These are phyloP conservation scores for Cathartes aura DNA, from an alignment of 2,113 vertebrate species.

Conservation along the genomic window DNA sequence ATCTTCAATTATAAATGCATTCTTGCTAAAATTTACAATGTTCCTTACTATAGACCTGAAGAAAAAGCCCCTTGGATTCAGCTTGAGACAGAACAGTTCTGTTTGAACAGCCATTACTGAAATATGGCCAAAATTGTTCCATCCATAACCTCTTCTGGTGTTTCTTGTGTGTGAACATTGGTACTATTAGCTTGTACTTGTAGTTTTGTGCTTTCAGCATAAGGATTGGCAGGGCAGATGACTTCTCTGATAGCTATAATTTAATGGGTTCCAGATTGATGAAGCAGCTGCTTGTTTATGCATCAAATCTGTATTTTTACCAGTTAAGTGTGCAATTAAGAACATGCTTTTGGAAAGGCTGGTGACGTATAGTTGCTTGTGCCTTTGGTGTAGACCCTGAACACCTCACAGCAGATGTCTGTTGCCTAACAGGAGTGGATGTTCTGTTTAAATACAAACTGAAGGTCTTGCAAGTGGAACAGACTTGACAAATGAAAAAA, in stretches of 20 bases:
- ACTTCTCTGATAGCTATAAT: conserved; percentile 43
- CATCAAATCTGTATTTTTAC: background rate
- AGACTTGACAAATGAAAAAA: background rate
- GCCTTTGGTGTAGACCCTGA: background rate
- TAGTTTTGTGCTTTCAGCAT: background rate
- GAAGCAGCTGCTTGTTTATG: conserved; percentile 61
- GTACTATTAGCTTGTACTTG: background rate
- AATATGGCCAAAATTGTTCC: conserved; percentile 8
- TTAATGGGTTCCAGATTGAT: conserved; percentile 33
- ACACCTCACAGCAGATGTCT: background rate
- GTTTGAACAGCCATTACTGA: conserved; percentile 36
- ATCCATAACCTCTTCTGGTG: background rate
- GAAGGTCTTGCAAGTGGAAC: background rate
- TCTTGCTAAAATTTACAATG: background rate
- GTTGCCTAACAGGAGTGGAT: background rate
- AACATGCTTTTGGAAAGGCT: background rate
- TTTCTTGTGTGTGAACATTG: background rate
- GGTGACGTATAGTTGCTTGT: background rate
- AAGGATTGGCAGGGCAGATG: background rate
- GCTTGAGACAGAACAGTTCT: conserved; percentile 3
- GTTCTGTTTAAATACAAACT: background rate
- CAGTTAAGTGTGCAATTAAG: background rate
- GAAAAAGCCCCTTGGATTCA: background rate
- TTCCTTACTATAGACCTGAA: background rate
- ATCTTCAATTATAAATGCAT: background rate